A percentile compares a stretch with the other conserved stretches of the same genome.
Evolutionary conservation across 2,113 vertebrate genomes (phyloP).

Genomic region (Saccopteryx leptura): DNA sequence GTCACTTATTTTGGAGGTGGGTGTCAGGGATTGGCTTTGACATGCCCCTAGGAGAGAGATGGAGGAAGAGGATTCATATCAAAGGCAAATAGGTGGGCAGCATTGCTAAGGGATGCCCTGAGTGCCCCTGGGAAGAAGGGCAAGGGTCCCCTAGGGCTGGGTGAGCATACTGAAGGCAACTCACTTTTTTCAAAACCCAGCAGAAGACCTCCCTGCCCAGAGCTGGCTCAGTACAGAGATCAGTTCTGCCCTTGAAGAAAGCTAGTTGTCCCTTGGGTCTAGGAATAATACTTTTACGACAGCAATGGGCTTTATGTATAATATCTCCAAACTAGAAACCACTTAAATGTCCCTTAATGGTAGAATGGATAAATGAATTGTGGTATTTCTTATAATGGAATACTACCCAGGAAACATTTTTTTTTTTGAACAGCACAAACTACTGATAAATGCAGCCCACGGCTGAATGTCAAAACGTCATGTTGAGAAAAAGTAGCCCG

Average conservation of each 20-base stretch:
- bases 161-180: not conserved
- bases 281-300: not conserved
- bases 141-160: not conserved
- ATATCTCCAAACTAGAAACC: not conserved
- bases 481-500: not conserved
- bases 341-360: not conserved
- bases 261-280: not conserved
- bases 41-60: not conserved
- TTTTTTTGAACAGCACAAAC: not conserved
- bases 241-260: not conserved
- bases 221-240: not conserved
- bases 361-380: not conserved
- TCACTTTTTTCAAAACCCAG: not conserved
- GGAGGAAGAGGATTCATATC: not conserved
- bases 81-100: not conserved
- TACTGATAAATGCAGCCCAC: not conserved
- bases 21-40: not conserved
- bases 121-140: no score
- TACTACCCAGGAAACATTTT: not conserved
- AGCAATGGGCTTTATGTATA: not conserved
- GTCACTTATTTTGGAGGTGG: rapidly evolving
- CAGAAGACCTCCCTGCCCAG: not conserved
- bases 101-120: not conserved
- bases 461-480: not conserved
- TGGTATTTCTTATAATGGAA: not conserved